Evolutionary conservation across 2,888 invertebrate species (phyloP).

Genomic region (Pinctada fucata): DNA sequence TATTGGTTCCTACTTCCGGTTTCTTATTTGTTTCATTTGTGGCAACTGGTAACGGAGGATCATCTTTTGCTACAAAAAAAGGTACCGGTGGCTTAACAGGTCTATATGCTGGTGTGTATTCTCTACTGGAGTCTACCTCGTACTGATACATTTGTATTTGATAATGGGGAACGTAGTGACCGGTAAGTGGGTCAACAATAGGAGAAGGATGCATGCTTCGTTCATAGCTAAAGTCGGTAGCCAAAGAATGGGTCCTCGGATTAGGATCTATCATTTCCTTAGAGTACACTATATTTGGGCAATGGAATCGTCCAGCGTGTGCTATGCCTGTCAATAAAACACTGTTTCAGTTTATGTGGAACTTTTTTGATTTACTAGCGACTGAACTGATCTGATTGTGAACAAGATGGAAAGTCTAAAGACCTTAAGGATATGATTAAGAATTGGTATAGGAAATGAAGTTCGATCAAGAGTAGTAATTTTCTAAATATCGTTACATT

Average conservation of each 20-base stretch:
- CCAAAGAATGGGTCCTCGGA: neutral
- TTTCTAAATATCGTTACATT: too few relatives aligned
- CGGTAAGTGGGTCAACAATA: too few relatives aligned
- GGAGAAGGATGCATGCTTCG: too few relatives aligned
- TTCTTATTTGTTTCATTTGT: neutral
- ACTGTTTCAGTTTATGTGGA: neutral
- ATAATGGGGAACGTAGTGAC: too few relatives aligned
- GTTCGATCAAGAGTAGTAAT: too few relatives aligned
- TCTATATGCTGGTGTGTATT: neutral
- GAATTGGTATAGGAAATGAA: too few relatives aligned
- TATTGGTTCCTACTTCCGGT: neutral
- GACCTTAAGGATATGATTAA: too few relatives aligned
- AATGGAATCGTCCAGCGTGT: neutral
- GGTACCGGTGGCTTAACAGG: constrained; percentile 7
- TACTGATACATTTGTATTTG: constrained; percentile 3
- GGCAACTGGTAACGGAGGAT: neutral
- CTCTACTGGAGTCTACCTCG: too few relatives aligned
- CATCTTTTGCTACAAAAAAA: neutral
- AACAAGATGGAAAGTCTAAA: too few relatives aligned
- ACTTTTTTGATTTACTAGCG: too few relatives aligned
- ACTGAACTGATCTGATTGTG: too few relatives aligned
- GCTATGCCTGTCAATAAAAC: neutral
- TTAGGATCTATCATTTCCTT: neutral
- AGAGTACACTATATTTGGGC: neutral
- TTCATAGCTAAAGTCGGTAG: neutral